phyloP scores from a whole-genome alignment of 23 tunicate species.

The Corella eumyota region DNA sequence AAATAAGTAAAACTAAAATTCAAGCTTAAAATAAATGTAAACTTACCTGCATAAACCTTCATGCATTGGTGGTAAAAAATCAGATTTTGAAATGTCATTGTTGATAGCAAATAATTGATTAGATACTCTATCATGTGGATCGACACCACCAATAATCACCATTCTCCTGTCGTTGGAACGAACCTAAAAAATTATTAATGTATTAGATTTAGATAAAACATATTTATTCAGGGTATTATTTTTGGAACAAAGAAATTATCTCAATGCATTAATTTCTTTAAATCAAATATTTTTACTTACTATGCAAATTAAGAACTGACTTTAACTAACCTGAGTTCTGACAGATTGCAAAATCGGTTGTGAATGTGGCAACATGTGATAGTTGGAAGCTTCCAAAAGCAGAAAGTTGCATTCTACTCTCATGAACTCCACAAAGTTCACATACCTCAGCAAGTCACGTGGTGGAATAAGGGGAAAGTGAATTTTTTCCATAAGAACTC shows the following conservation, averaged over 20 bases:
- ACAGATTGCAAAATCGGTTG: slow-evolving; percentile 98
- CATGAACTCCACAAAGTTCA: slow-evolving; percentile 99
- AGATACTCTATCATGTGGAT: slow-evolving; percentile 98
- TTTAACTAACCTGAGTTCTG: slow-evolving; percentile 70
- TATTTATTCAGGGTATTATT: too few relatives aligned
- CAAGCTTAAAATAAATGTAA: background rate
- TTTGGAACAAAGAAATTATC: background rate
- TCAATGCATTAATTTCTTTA: background rate
- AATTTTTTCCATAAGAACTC: slow-evolving; percentile 96
- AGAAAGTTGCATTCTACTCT: slow-evolving; percentile 96
- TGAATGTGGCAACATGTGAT: slow-evolving; percentile 99
- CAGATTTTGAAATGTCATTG: slow-evolving; percentile 94
- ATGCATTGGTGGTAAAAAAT: slow-evolving; percentile 99
- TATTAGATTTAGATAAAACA: too few relatives aligned
- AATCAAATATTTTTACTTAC: background rate
- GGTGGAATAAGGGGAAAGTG: slow-evolving; percentile 99
- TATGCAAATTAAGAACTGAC: background rate
- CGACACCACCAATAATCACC: slow-evolving; percentile 99
- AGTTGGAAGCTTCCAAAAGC: slow-evolving; percentile 96
- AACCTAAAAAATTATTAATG: slow-evolving; percentile 33
- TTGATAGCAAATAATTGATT: slow-evolving; percentile 96
- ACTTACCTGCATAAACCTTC: slow-evolving; percentile 89
- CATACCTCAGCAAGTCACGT: slow-evolving; percentile 97
- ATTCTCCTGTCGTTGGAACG: slow-evolving; percentile 87
- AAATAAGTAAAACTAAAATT: background rate